Evolutionary conservation across 1,140 invertebrate genomes (phyloP).

Genomic region (Hydropsyche tenuis): DNA sequence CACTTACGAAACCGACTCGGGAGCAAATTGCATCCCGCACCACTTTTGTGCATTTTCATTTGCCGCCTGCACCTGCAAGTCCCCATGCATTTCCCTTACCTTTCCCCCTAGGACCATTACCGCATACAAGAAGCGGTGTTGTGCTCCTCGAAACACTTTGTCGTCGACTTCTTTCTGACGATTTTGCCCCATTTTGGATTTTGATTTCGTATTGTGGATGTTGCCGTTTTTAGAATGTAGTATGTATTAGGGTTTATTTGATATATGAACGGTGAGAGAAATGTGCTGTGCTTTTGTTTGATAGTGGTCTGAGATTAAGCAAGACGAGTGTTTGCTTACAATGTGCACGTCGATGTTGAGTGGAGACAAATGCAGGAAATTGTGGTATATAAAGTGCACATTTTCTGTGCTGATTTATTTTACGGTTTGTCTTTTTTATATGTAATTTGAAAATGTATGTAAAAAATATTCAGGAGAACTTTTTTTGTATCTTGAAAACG

Average conservation of each 20-base stretch:
- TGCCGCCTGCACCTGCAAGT: background rate
- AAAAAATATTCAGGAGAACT: too few species aligned
- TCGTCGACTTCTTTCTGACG: background rate
- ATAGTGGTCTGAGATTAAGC: background rate
- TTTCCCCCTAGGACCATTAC: background rate
- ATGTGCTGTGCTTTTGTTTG: background rate
- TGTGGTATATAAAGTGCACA: too few species aligned
- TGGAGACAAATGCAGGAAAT: slow-evolving; percentile 6
- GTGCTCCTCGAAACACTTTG: background rate
- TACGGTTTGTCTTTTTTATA: too few species aligned
- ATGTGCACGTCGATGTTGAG: background rate
- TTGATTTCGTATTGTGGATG: too few species aligned
- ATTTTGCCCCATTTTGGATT: background rate
- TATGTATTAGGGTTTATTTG: background rate
- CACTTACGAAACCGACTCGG: background rate
- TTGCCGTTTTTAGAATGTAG: too few species aligned
- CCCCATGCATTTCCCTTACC: background rate
- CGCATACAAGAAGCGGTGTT: background rate
- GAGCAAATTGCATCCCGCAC: slow-evolving; percentile 1
- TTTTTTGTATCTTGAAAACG: background rate
- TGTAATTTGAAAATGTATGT: too few species aligned
- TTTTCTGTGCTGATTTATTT: too few species aligned
- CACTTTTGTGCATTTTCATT: slow-evolving; percentile 17
- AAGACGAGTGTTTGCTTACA: slow-evolving; percentile 11
- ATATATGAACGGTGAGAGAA: background rate